Base-by-base conservation (phyloP, 1,140 invertebrate genomes). In the Bicyclus anynana region DNA sequence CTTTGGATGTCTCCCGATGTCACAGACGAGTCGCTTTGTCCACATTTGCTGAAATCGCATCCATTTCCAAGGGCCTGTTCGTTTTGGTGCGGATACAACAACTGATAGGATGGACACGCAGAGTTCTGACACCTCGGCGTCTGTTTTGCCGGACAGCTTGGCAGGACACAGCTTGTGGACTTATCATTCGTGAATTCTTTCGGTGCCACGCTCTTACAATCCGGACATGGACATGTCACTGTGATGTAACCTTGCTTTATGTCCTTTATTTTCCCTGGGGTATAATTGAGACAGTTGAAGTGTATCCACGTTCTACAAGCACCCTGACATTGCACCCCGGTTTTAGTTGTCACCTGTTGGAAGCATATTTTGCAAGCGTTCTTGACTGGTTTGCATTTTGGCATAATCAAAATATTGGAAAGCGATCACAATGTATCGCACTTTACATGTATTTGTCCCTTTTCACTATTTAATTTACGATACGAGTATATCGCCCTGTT, bases 321-420 rank as follows among this genome's bases (percentile, higher is more conserved):
- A 0, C 82, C 80, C 53, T 79, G 69, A 51, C 82, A 85, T 59
- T 83, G 77, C 23, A 83, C 50, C 2, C 80, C 82, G 6, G 52
- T 83, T 42, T 77, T 85, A 2, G 62, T 37, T 1, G 69, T 67
- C 5, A 85, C 82, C 2, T 71, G 13, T 5, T 59, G 57, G 20
- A 76, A 62, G 50, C 82, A 85, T 50, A 85, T 80, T 56, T 81
- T 85, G 62, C 82, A 85, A 5, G 79, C 70, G 47, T 77, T 80
- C 65, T 80, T 82, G 10, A 70, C 59, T 69, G 74, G 78, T 33
- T 55, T 72, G 46, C 80, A 83, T 70, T 75, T 80, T 69, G 60
- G 63, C 76, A 76, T 76, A 57, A 16, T 76, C 62, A n/a, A n/a
- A n/a, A n/a, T n/a, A n/a, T n/a, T n/a, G n/a, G n/a, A n/a, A n/a